These are phyloP conservation scores for Colistium nudipinnis DNA, from an alignment of 2,113 vertebrate genomes.

Conservation along the genomic window DNA sequence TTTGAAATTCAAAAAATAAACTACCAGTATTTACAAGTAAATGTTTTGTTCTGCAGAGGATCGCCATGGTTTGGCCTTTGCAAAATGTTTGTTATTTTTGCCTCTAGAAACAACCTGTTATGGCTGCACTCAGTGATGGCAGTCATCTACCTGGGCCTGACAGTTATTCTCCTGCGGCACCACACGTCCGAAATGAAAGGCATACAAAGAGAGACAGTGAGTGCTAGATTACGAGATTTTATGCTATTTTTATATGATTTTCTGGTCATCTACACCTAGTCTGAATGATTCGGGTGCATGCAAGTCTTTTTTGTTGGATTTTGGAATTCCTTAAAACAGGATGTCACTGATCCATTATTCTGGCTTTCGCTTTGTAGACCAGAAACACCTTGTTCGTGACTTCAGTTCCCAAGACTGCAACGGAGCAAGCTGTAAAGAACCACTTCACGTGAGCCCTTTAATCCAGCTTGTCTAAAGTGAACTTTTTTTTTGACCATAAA, in stretches of 20 bases:
- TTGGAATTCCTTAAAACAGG: too few species aligned
- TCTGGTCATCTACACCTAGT: not conserved
- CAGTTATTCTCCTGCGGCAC: conserved; percentile 85
- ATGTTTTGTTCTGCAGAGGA: not conserved
- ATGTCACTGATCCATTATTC: not conserved
- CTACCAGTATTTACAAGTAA: conserved; percentile 67
- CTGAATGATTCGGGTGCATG: too few species aligned
- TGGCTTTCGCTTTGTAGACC: conserved; percentile 75
- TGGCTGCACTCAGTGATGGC: conserved; percentile 94
- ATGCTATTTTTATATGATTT: not conserved
- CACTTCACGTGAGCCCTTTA: conserved; percentile 87
- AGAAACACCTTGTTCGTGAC: conserved; percentile 89
- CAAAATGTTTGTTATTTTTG: not conserved
- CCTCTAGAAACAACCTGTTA: conserved; percentile 85
- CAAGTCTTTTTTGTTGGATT: not conserved
- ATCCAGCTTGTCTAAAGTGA: not conserved
- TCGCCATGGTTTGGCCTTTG: not conserved
- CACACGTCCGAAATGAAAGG: conserved; percentile 88
- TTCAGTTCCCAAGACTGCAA: conserved; percentile 83
- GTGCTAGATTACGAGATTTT: conserved; percentile 34
- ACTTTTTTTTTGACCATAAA: conserved; percentile 2
- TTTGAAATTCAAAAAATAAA: not conserved
- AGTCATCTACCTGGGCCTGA: conserved; percentile 89
- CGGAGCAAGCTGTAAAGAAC: conserved; percentile 78
- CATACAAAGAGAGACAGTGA: conserved; percentile 85